These are phyloP conservation scores for Siphlonurus alternatus DNA, from an alignment of 2,888 invertebrate species.

Conservation along the genomic window DNA sequence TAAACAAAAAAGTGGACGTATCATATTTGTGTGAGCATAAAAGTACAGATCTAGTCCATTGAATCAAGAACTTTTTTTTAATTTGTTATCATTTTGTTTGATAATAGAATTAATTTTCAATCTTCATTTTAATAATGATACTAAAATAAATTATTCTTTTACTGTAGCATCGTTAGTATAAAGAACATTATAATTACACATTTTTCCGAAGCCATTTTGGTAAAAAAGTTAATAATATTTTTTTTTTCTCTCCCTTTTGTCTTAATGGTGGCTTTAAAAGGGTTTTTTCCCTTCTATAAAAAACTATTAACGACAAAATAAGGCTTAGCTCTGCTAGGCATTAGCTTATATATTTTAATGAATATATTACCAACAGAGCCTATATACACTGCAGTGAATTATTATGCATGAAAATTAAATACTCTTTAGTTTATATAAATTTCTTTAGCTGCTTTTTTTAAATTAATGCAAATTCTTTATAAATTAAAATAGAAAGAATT, in stretches of 20 bases:
- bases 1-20: no score
- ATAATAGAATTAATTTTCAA: background rate
- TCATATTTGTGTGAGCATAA: no score
- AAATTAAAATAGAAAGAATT: no score
- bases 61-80: no score
- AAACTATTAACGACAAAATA: background rate
- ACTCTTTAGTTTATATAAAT: background rate
- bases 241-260: background rate
- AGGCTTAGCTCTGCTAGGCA: background rate
- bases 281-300: background rate
- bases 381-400: background rate
- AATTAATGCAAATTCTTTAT: background rate
- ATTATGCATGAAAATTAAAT: background rate
- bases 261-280: background rate
- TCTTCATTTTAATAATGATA: background rate
- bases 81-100: no score
- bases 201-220: background rate
- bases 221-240: no score
- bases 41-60: no score
- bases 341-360: background rate
- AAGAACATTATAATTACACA: background rate
- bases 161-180: background rate
- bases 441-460: background rate
- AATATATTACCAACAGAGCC: background rate
- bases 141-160: background rate